Evolutionary conservation across 2,888 invertebrate genomes (phyloP).

Genomic region (Therioaphis trifolii): DNA sequence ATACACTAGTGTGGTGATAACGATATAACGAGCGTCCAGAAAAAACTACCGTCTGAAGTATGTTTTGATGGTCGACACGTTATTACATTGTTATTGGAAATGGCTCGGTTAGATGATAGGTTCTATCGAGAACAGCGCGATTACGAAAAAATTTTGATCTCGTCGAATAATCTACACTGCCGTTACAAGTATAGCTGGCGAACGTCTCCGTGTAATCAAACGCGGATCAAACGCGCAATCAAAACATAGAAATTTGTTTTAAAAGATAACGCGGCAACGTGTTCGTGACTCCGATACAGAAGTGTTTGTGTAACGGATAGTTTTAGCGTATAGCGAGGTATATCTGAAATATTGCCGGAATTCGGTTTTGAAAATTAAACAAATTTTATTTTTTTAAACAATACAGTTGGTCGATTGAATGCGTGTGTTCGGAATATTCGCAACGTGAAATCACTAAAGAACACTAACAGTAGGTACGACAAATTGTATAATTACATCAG

Average conservation of each 20-base stretch:
- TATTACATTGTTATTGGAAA: conserved; percentile 18
- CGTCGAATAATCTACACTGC: conserved; percentile 18
- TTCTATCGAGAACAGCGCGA: background rate
- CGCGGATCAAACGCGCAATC: too few species aligned
- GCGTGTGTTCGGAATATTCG: too few species aligned
- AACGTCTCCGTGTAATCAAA: background rate
- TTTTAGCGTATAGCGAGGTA: background rate
- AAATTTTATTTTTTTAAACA: background rate
- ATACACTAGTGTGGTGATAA: background rate
- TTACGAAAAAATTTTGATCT: conserved; percentile 37
- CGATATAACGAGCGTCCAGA: background rate
- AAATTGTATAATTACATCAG: too few species aligned
- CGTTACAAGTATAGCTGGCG: background rate
- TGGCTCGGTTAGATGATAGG: background rate
- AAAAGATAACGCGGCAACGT: conserved; percentile 12
- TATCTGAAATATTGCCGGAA: background rate
- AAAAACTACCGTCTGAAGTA: background rate
- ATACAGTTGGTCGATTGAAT: too few species aligned
- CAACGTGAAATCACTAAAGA: too few species aligned
- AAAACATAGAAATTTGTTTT: conserved; percentile 31
- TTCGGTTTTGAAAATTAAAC: background rate
- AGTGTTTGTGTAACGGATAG: background rate
- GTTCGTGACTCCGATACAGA: conserved; percentile 43
- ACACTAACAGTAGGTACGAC: too few species aligned
- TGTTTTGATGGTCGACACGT: background rate